Percentiles rank a stretch among this genome's conserved stretches.
These are phyloP conservation scores for Nomada goodeniana DNA, from an alignment of 2,888 invertebrate species.

Conservation along the genomic window DNA sequence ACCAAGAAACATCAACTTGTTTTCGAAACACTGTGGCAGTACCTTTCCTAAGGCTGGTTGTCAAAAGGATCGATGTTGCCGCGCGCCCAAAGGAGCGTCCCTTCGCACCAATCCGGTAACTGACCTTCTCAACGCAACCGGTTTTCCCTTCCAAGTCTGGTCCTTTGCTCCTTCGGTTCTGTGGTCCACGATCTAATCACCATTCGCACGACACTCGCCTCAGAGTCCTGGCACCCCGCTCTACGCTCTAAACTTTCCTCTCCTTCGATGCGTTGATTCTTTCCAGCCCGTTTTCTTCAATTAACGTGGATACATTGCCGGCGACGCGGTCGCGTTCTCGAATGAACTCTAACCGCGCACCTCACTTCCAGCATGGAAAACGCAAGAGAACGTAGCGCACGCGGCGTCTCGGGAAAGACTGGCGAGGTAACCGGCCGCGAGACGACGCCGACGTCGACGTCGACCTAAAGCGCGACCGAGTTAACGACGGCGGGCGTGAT, in stretches of 20 bases:
- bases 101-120: slow-evolving; percentile 56
- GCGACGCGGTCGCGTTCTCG: neutral
- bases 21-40: too few relatives aligned
- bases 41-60: neutral
- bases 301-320: too few relatives aligned
- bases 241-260: neutral
- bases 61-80: neutral
- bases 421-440: slow-evolving; percentile 51
- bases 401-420: slow-evolving; percentile 73
- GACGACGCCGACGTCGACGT: slow-evolving; percentile 39
- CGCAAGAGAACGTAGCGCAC: slow-evolving; percentile 18
- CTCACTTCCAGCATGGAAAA: neutral
- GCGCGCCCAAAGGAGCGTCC: slow-evolving; percentile 6
- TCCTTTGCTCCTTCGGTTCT: neutral
- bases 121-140: slow-evolving; percentile 71
- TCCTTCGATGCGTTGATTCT: too few relatives aligned
- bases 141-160: slow-evolving; percentile 43
- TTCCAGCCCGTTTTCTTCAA: too few relatives aligned
- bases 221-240: neutral
- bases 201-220: slow-evolving; percentile 45
- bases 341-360: neutral
- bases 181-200: neutral
- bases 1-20: too few relatives aligned
- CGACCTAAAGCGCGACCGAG: slow-evolving; percentile 36
- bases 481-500: slow-evolving; percentile 41